Evolutionary conservation across 1,140 invertebrate genomes (phyloP).

Genomic region (Copidosoma floridanum): DNA sequence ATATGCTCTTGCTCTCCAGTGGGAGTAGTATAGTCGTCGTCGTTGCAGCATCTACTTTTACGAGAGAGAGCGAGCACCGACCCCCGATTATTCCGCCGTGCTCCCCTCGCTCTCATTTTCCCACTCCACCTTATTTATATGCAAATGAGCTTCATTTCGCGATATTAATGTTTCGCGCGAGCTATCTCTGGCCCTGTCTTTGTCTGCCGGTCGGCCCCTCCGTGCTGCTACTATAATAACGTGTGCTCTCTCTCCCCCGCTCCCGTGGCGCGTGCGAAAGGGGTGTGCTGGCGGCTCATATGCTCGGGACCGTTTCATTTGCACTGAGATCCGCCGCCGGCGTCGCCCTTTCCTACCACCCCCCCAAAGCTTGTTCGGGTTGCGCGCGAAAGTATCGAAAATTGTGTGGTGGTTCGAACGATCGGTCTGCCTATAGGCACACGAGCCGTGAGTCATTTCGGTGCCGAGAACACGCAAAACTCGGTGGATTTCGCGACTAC

Average conservation of each 20-base stretch:
- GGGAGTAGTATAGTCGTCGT: no score
- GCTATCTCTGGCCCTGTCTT: constrained; percentile 56
- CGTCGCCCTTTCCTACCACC: not conserved
- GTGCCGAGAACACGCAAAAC: no score
- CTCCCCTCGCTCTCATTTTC: no score
- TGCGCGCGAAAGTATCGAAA: not conserved
- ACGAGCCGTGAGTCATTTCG: not conserved
- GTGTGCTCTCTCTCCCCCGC: not conserved
- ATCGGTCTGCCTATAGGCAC: constrained; percentile 14
- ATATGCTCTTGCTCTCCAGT: no score
- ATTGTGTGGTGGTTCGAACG: not conserved
- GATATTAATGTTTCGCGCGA: constrained; percentile 75
- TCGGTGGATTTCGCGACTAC: no score
- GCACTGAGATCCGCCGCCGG: constrained; percentile 11
- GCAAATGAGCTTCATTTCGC: constrained; percentile 84
- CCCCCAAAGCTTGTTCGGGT: not conserved
- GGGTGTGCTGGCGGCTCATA: constrained; percentile 45
- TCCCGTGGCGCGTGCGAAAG: constrained; percentile 39
- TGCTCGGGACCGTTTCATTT: constrained; percentile 48
- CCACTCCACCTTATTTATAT: constrained; percentile 84
- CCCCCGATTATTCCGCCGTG: no score
- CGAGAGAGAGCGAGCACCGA: no score
- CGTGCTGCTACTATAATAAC: no score
- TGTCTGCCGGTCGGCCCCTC: no score
- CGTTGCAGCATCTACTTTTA: no score